Evolutionary conservation across 2,113 vertebrate species (phyloP).

Genomic region (Lamprotornis superbus): DNA sequence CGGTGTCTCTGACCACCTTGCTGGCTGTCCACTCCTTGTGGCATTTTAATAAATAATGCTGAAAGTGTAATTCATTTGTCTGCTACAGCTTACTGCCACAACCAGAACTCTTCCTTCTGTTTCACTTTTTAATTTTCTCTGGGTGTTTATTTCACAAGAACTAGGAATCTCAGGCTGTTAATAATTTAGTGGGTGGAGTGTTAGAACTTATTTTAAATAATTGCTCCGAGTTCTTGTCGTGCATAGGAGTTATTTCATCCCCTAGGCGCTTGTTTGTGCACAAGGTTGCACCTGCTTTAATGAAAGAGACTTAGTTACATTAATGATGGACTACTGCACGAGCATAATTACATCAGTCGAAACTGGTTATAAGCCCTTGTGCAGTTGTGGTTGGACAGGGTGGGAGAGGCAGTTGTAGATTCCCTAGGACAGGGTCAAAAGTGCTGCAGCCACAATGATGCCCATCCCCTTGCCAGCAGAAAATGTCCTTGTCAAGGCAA

Average conservation of each 20-base stretch:
- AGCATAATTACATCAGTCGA: slow-evolving; percentile 32
- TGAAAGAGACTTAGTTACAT: slow-evolving; percentile 25
- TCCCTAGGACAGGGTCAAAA: slow-evolving; percentile 35
- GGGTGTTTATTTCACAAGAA: slow-evolving; percentile 36
- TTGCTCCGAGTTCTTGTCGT: slow-evolving; percentile 1
- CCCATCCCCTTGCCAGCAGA: slow-evolving; percentile 31
- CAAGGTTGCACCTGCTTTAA: slow-evolving; percentile 37
- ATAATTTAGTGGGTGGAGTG: slow-evolving; percentile 49
- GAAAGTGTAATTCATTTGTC: neutral
- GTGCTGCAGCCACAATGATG: slow-evolving; percentile 35
- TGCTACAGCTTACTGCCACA: neutral
- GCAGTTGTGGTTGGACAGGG: neutral
- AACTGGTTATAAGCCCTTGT: slow-evolving; percentile 14
- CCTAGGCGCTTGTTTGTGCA: slow-evolving; percentile 42
- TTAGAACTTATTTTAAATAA: slow-evolving; percentile 33
- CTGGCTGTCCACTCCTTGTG: neutral
- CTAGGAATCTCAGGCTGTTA: neutral
- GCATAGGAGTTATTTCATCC: slow-evolving; percentile 55
- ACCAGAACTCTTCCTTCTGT: slow-evolving; percentile 2
- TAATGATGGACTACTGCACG: slow-evolving; percentile 35
- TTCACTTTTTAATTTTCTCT: slow-evolving; percentile 56
- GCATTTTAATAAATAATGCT: neutral
- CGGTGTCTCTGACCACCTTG: neutral
- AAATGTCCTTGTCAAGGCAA: slow-evolving; percentile 32
- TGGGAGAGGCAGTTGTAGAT: neutral